Evolutionary conservation across 2,888 invertebrate genomes (phyloP).

Genomic region (Melitaea athalia): DNA sequence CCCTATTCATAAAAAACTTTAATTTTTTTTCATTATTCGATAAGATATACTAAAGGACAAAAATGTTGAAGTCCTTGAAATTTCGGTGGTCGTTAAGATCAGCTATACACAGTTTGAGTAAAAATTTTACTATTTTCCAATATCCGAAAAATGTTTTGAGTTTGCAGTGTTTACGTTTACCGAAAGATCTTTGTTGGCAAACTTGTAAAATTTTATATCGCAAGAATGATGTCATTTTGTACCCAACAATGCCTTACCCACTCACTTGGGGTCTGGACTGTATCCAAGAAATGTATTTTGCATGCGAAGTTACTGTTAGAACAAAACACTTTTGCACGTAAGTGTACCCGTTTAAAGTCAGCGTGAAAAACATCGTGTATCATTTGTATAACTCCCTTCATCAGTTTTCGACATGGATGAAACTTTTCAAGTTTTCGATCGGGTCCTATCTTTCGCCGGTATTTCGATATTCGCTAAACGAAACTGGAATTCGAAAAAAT

Average conservation of each 20-base stretch:
- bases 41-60: too few relatives aligned
- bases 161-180: neutral
- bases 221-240: neutral
- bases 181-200: conserved; percentile 1
- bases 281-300: conserved; percentile 6
- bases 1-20: too few relatives aligned
- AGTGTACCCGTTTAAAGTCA: conserved; percentile 43
- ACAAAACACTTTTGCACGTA: conserved; percentile 30
- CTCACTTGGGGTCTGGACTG: neutral
- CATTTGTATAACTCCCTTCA: conserved; percentile 19
- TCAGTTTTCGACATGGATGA: conserved; percentile 56
- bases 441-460: conserved; percentile 61
- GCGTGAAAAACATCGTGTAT: conserved; percentile 40
- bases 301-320: neutral
- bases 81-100: too few relatives aligned
- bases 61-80: too few relatives aligned
- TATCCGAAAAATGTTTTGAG: neutral
- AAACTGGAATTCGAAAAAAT: conserved; percentile 58
- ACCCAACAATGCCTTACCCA: neutral
- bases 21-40: too few relatives aligned
- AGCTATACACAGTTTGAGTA: too few relatives aligned
- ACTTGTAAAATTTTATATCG: neutral
- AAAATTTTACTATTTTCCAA: neutral
- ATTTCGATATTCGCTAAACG: conserved; percentile 60
- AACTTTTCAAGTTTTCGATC: conserved; percentile 58